Evolutionary conservation across 2,113 vertebrate genomes (phyloP).

Genomic region (Chaenogobius annularis): DNA sequence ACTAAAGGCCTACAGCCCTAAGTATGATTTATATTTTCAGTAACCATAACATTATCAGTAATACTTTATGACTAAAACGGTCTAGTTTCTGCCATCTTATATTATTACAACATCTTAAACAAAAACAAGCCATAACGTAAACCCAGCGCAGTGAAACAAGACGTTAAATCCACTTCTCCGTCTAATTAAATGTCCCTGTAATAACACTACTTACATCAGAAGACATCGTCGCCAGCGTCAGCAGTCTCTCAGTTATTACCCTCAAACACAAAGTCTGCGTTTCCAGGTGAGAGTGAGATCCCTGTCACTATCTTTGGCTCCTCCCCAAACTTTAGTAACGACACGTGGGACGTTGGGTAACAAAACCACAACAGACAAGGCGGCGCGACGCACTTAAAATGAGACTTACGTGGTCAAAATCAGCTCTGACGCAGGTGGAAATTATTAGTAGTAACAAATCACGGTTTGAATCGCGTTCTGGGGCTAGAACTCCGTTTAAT

Average conservation of each 20-base stretch:
- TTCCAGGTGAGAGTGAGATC: slow-evolving; percentile 37
- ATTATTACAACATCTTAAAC: too few species aligned
- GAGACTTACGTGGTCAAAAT: background rate
- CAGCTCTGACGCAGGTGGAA: background rate
- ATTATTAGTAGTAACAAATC: background rate
- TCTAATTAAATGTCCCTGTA: background rate
- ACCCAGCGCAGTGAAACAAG: too few species aligned
- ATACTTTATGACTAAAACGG: too few species aligned
- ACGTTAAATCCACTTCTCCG: background rate
- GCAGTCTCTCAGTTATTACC: background rate
- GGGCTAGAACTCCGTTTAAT: too few species aligned
- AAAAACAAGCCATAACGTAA: background rate
- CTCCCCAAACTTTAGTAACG: slow-evolving; percentile 31
- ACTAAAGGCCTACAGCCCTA: too few species aligned
- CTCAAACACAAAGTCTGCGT: slow-evolving; percentile 6
- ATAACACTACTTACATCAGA: slow-evolving; percentile 43
- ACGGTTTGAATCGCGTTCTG: background rate
- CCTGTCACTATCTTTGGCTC: slow-evolving; percentile 37
- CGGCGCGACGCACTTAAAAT: background rate
- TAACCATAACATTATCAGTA: too few species aligned
- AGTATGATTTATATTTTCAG: too few species aligned
- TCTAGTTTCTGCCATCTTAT: too few species aligned
- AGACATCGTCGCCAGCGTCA: slow-evolving; percentile 31
- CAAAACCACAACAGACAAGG: slow-evolving; percentile 10
- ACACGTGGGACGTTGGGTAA: slow-evolving; percentile 32